phyloP scores from a whole-genome alignment of 2,888 invertebrate genomes.

The Leptarthrus brevirostris region DNA sequence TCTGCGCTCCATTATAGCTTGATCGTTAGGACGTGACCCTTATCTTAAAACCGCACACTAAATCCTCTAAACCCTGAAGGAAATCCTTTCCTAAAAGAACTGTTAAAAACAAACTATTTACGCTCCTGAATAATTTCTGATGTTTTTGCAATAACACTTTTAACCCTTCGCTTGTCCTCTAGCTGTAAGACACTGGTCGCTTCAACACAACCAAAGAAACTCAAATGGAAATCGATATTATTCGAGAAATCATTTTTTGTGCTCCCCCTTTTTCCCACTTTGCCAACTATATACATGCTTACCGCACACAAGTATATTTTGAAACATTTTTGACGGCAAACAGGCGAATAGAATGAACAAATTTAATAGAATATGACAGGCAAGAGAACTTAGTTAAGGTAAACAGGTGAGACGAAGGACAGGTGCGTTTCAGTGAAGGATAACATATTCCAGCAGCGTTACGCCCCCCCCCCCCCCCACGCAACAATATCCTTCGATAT shows the following conservation, averaged over 20 bases:
- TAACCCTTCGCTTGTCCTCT: too few relatives aligned
- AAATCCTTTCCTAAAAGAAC: too few relatives aligned
- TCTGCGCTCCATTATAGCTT: too few relatives aligned
- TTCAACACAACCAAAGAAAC: neutral
- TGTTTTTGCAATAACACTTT: too few relatives aligned
- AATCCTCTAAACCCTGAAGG: too few relatives aligned
- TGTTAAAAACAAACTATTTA: too few relatives aligned
- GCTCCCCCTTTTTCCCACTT: neutral
- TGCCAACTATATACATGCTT: neutral
- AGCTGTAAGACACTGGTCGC: too few relatives aligned
- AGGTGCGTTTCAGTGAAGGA: neutral
- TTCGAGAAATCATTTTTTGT: constrained; percentile 25
- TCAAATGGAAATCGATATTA: constrained; percentile 40
- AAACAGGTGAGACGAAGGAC: neutral
- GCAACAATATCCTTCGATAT: neutral
- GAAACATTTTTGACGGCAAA: neutral
- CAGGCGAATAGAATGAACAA: constrained; percentile 1
- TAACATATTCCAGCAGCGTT: too few relatives aligned
- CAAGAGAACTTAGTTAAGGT: neutral
- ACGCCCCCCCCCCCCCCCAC: neutral
- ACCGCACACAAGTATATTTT: neutral
- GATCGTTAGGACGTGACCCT: too few relatives aligned
- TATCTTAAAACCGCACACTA: too few relatives aligned
- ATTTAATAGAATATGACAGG: constrained; percentile 24
- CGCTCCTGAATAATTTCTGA: too few relatives aligned